phyloP scores from a whole-genome alignment of 2,113 vertebrate species.

The Chrysochloris asiatica region DNA sequence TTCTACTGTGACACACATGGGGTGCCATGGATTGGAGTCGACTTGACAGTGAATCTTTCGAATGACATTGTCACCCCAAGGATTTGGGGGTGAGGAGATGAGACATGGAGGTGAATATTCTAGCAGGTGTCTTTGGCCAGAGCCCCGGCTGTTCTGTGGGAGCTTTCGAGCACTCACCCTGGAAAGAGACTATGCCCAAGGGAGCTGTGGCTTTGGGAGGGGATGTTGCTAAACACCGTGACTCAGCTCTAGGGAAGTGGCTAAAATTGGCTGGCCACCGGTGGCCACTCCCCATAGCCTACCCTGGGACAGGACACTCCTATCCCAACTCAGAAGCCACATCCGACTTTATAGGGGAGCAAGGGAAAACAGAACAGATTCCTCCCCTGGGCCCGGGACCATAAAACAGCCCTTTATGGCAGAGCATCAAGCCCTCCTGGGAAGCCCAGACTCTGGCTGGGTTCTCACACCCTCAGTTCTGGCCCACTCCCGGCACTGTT shows the following conservation, averaged over 20 bases:
- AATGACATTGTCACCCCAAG: background rate
- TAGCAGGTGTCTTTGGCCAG: background rate
- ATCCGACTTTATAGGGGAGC: background rate
- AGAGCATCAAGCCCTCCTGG: background rate
- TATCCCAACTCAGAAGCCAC: background rate
- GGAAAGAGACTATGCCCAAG: background rate
- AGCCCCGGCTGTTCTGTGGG: background rate
- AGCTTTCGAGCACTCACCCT: background rate
- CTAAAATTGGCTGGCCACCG: slow-evolving; percentile 15
- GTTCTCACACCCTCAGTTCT: background rate
- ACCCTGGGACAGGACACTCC: background rate
- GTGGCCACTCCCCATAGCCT: background rate
- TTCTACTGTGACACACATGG: background rate
- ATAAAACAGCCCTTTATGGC: background rate
- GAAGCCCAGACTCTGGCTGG: background rate
- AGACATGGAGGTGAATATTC: fast-evolving
- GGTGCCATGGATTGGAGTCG: background rate
- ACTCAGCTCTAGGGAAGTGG: slow-evolving; percentile 64
- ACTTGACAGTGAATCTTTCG: background rate
- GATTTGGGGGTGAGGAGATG: background rate
- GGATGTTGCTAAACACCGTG: background rate
- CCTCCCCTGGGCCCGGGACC: background rate
- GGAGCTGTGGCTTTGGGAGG: background rate
- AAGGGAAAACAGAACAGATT: background rate
- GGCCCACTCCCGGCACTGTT: background rate